phyloP scores from a whole-genome alignment of 2,888 invertebrate species.

The Zaprionus bogoriensis region DNA sequence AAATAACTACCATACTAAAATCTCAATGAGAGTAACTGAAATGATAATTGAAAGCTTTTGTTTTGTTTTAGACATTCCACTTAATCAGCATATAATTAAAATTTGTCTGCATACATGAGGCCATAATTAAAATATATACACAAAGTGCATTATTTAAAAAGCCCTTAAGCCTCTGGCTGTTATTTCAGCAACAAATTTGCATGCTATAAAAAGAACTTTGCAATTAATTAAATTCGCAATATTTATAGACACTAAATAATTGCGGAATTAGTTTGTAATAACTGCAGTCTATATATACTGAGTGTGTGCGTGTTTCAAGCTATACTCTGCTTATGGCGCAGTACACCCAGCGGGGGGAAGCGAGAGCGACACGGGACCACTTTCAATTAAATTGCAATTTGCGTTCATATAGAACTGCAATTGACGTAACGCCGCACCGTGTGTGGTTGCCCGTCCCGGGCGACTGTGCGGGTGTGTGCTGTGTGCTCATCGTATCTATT shows the following conservation, averaged over 20 bases:
- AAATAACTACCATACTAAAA: too few relatives aligned
- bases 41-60: too few relatives aligned
- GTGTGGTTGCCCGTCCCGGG: background rate
- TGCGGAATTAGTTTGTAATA: background rate
- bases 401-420: constrained; percentile 57
- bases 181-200: too few relatives aligned
- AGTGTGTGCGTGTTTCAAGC: too few relatives aligned
- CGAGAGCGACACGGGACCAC: constrained; percentile 12
- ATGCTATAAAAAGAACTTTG: background rate
- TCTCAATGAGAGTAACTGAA: too few relatives aligned
- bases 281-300: background rate
- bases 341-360: background rate
- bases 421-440: constrained; percentile 37
- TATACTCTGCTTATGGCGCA: background rate
- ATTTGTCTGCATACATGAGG: too few relatives aligned
- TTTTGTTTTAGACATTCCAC: too few relatives aligned
- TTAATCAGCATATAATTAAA: too few relatives aligned
- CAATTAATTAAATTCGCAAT: background rate
- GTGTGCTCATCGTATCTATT: constrained; percentile 11
- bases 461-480: background rate
- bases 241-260: background rate
- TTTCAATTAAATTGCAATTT: constrained; percentile 76
- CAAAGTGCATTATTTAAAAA: too few relatives aligned
- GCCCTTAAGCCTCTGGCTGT: too few relatives aligned
- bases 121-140: too few relatives aligned